phyloP scores from a whole-genome alignment of 2,113 vertebrate species.

The Ageneiosus marmoratus region DNA sequence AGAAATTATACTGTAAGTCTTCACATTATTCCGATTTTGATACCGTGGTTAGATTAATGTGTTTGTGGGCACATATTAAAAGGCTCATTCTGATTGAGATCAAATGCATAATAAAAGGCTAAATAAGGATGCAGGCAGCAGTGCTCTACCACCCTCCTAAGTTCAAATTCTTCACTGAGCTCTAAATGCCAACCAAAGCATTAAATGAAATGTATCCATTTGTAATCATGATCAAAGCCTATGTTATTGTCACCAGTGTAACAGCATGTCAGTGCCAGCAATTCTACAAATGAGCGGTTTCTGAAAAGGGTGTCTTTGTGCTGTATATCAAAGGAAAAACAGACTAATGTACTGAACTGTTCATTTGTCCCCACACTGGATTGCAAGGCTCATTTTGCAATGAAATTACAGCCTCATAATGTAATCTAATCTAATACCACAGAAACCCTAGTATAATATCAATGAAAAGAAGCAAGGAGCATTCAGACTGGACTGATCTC shows the following conservation, averaged over 20 bases:
- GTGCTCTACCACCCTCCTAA: not conserved
- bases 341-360: not conserved
- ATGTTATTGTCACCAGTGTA: conserved; percentile 20
- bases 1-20: not conserved
- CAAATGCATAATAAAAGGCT: not conserved
- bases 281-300: not conserved
- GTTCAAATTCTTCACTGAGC: conserved; percentile 22
- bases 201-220: conserved; percentile 34
- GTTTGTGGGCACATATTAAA: not conserved
- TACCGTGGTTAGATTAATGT: not conserved
- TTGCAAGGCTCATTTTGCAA: not conserved
- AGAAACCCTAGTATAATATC: not conserved
- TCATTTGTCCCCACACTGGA: not conserved
- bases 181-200: conserved; percentile 23
- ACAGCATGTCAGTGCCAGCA: conserved; percentile 2
- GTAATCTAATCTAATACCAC: not conserved
- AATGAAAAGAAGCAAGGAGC: not conserved
- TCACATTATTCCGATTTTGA: not conserved
- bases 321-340: not conserved
- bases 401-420: not conserved
- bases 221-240: conserved; percentile 1
- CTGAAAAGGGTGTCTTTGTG: not conserved
- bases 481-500: not conserved
- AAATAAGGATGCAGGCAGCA: not conserved
- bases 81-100: conserved; percentile 9